These are phyloP conservation scores for Syngnathus acus DNA, from an alignment of 2,797 vertebrate genomes.

Conservation along the genomic window DNA sequence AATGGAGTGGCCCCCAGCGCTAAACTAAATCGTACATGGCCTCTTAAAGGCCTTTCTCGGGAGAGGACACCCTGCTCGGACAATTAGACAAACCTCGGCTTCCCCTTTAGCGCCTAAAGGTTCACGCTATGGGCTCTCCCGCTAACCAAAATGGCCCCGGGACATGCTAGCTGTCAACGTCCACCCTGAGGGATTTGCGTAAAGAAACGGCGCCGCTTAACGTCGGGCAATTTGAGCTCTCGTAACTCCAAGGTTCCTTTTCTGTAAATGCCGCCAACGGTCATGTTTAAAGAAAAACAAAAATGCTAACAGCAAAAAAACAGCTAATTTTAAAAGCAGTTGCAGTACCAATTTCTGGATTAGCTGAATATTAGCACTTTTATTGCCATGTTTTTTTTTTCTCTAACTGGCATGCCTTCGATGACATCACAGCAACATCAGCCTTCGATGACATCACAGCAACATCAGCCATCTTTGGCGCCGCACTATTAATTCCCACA, in stretches of 20 bases:
- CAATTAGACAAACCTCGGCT: conserved; percentile 71
- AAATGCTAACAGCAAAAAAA: too few relatives aligned
- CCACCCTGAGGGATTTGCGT: conserved; percentile 41
- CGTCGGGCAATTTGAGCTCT: conserved; percentile 6
- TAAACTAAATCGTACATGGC: conserved; percentile 79
- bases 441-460: background rate
- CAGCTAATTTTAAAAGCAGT: too few relatives aligned
- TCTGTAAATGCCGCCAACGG: too few relatives aligned
- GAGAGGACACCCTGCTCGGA: conserved; percentile 63
- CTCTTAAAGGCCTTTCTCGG: conserved; percentile 75
- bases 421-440: conserved; percentile 4
- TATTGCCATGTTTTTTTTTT: too few relatives aligned
- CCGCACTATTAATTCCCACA: conserved; percentile 94
- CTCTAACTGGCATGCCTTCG: too few relatives aligned
- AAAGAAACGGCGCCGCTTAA: conserved; percentile 19
- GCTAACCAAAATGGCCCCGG: conserved; percentile 70
- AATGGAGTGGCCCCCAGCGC: conserved; percentile 84
- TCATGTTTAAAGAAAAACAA: too few relatives aligned
- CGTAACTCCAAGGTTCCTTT: background rate
- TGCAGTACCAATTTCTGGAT: too few relatives aligned
- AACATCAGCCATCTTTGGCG: background rate
- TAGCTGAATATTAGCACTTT: too few relatives aligned
- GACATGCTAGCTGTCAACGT: conserved; percentile 42
- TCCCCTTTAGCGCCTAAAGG: conserved; percentile 58
- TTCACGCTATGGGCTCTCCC: conserved; percentile 78